Percentiles rank a stretch among this genome's conserved stretches.
These are phyloP conservation scores for Synanceia verrucosa DNA, from an alignment of 2,797 vertebrate genomes.

Conservation along the genomic window DNA sequence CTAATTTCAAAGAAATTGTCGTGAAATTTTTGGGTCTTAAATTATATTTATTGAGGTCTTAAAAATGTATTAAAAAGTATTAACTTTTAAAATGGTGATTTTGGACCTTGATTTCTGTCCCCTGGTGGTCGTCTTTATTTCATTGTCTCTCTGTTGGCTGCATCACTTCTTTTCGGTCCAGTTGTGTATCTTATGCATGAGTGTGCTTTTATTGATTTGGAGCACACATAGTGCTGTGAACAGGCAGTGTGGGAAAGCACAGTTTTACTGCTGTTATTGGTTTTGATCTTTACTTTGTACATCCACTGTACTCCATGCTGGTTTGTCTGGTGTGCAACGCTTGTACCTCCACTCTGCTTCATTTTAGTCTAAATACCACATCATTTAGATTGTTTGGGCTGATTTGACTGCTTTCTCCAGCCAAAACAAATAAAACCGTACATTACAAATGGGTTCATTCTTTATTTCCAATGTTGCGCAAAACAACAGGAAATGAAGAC, in stretches of 20 bases:
- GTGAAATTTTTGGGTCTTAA: too few species aligned
- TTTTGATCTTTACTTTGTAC: background rate
- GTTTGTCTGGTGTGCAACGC: background rate
- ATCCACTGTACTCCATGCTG: background rate
- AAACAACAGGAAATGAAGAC: conserved; percentile 14
- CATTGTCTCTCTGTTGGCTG: background rate
- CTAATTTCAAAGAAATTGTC: too few species aligned
- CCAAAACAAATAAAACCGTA: background rate
- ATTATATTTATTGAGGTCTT: too few species aligned
- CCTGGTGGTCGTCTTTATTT: too few species aligned
- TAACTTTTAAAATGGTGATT: too few species aligned
- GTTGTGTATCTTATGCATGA: conserved; percentile 17
- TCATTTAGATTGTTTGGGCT: background rate
- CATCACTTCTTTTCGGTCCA: conserved; percentile 9
- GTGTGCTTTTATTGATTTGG: conserved; percentile 35
- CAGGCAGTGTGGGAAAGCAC: background rate
- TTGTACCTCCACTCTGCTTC: background rate
- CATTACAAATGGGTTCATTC: conserved; percentile 1
- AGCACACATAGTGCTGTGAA: background rate
- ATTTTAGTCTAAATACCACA: background rate
- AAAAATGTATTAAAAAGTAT: too few species aligned
- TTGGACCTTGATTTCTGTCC: conserved; percentile 9
- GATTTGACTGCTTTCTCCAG: background rate
- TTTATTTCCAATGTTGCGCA: background rate
- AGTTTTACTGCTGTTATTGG: background rate